Evolutionary conservation across 2,888 invertebrate genomes (phyloP).

Genomic region (Sminthurides aquaticus): DNA sequence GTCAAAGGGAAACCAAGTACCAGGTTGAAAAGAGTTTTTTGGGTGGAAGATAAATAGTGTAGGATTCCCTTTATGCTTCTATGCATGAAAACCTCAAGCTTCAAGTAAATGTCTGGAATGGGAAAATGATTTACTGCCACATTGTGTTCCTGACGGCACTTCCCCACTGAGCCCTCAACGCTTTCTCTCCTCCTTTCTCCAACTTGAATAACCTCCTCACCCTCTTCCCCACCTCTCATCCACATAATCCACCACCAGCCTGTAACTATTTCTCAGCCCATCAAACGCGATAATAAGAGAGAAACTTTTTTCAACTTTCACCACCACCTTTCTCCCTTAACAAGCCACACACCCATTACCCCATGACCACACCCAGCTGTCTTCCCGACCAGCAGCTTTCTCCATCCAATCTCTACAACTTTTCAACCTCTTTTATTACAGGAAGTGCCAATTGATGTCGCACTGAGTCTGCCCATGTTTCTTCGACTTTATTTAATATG

Average conservation of each 20-base stretch:
- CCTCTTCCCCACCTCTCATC: not conserved
- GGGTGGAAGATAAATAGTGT: too few relatives aligned
- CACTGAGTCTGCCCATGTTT: constrained; percentile 98
- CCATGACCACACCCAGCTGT: not conserved
- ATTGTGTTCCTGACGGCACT: constrained; percentile 2
- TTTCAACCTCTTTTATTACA: constrained; percentile 29
- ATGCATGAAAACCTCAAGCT: not conserved
- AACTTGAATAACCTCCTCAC: not conserved
- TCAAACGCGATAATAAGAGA: constrained; percentile 6
- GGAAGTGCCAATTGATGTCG: constrained; percentile 87
- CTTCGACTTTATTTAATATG: constrained; percentile 97
- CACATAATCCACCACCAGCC: not conserved
- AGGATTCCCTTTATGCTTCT: too few relatives aligned
- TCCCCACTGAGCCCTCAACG: not conserved
- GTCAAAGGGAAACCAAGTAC: too few relatives aligned
- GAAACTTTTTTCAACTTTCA: not conserved
- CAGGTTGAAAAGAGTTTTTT: too few relatives aligned
- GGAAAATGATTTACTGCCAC: constrained; percentile 9
- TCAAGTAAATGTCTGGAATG: not conserved
- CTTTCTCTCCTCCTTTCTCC: constrained; percentile 2
- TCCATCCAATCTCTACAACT: too few relatives aligned
- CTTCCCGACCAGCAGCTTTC: too few relatives aligned
- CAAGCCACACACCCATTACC: not conserved
- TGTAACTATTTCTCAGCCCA: constrained; percentile 1
- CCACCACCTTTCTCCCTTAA: not conserved